Conservation (phyloP, 1,140 invertebrate species). For the Tribolium castaneum region DNA sequence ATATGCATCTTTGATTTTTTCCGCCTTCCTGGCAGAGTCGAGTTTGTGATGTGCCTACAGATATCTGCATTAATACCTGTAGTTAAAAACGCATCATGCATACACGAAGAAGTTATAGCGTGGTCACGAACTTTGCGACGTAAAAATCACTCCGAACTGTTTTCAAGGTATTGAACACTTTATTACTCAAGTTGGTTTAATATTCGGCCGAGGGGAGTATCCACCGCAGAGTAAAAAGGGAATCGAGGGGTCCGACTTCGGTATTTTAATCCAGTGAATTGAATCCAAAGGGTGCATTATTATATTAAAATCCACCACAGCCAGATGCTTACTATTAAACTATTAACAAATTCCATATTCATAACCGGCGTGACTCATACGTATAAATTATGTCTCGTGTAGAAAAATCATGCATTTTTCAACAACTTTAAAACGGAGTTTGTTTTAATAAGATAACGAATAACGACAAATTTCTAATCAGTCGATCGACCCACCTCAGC, state of each 20-base stretch:
- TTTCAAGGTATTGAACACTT: not conserved
- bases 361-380: slow-evolving; percentile 32
- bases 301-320: slow-evolving; percentile 29
- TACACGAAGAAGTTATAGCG: slow-evolving; percentile 38
- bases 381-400: not conserved
- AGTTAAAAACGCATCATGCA: slow-evolving; percentile 47
- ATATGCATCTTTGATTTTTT: too few relatives aligned
- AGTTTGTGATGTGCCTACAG: slow-evolving; percentile 35
- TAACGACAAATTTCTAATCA: too few relatives aligned
- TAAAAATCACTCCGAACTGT: not conserved
- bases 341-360: slow-evolving; percentile 38
- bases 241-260: not conserved
- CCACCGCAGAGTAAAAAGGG: not conserved
- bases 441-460: not conserved
- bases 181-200: slow-evolving; percentile 4
- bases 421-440: not conserved
- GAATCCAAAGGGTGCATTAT: slow-evolving; percentile 40
- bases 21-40: not conserved
- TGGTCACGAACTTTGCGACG: slow-evolving; percentile 37
- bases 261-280: slow-evolving; percentile 30
- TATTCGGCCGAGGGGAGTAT: not conserved
- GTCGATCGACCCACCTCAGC: too few relatives aligned
- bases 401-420: not conserved
- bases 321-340: slow-evolving; percentile 4
- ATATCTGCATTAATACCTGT: slow-evolving; percentile 46